phyloP scores from a whole-genome alignment of 53 echinoderm and acorn worm genomes.

The Holothuria scabra region DNA sequence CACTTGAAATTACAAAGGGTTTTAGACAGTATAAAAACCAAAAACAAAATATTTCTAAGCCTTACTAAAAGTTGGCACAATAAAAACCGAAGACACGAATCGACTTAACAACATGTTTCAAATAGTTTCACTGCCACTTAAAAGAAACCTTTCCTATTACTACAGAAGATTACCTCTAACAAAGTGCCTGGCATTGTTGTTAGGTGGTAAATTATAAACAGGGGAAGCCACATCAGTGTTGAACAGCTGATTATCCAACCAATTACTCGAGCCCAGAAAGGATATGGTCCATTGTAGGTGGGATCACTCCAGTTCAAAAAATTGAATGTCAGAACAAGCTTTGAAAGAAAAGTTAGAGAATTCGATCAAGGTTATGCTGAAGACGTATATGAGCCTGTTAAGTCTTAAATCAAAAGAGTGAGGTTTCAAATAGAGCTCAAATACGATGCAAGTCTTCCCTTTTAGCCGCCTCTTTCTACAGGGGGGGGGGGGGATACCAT shows the following conservation, averaged over 20 bases:
- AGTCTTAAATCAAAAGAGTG: too few species aligned
- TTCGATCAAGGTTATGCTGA: background rate
- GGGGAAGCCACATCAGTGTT: constrained; percentile 72
- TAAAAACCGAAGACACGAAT: too few species aligned
- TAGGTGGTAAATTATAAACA: constrained; percentile 73
- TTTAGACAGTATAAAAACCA: too few species aligned
- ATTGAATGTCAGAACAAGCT: constrained; percentile 88
- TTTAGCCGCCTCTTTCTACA: too few species aligned
- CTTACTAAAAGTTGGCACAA: too few species aligned
- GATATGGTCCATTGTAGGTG: constrained; percentile 78
- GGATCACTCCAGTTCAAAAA: constrained; percentile 88
- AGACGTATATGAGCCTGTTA: too few species aligned
- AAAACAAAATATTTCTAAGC: too few species aligned
- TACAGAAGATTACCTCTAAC: background rate
- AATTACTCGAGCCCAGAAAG: constrained; percentile 78
- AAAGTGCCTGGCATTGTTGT: background rate
- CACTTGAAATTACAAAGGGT: too few species aligned
- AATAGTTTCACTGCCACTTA: background rate
- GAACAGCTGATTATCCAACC: constrained; percentile 81
- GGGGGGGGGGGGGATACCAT: too few species aligned
- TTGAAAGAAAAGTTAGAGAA: background rate
- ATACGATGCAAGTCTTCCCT: too few species aligned
- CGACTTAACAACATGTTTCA: too few species aligned
- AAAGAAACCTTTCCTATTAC: background rate
- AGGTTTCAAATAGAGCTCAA: too few species aligned